A percentile compares a stretch with the other conserved stretches of the same genome.
Conservation (phyloP, 2,888 invertebrate species). For the Eurytoma adleriae region DNA sequence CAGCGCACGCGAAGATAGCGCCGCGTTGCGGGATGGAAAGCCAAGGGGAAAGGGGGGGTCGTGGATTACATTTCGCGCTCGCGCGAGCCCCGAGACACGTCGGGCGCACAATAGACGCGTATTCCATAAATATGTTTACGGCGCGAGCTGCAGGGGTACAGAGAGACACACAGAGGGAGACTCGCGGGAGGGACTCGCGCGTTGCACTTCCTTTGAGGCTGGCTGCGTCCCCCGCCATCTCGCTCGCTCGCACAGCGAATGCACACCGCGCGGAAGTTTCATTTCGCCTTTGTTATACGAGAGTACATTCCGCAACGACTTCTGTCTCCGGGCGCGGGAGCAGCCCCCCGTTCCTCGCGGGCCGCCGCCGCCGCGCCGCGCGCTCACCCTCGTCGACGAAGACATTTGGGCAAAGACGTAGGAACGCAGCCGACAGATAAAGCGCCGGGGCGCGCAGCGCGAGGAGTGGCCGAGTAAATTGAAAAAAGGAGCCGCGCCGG, state of each 20-base stretch:
- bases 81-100: constrained; percentile 32
- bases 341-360: not conserved
- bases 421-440: constrained; percentile 11
- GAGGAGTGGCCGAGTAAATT: constrained; percentile 48
- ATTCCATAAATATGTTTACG: constrained; percentile 52
- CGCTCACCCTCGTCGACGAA: constrained; percentile 18
- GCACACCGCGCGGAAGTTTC: constrained; percentile 38
- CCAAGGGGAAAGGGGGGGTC: not conserved
- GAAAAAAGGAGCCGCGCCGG: constrained; percentile 26
- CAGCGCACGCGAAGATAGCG: too few species aligned
- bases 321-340: constrained; percentile 53
- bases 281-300: constrained; percentile 55
- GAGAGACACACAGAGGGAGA: not conserved
- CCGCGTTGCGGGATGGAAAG: not conserved
- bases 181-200: constrained; percentile 5
- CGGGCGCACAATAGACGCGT: constrained; percentile 44
- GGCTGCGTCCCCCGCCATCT: constrained; percentile 1
- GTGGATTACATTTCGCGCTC: constrained; percentile 37
- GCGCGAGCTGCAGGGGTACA: not conserved
- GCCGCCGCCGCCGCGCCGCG: not conserved
- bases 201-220: constrained; percentile 43
- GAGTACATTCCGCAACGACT: constrained; percentile 58
- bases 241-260: not conserved
- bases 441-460: not conserved
- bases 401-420: constrained; percentile 41